Evolutionary conservation across 2,888 invertebrate genomes (phyloP).

Genomic region (Sarcophaga variegata): DNA sequence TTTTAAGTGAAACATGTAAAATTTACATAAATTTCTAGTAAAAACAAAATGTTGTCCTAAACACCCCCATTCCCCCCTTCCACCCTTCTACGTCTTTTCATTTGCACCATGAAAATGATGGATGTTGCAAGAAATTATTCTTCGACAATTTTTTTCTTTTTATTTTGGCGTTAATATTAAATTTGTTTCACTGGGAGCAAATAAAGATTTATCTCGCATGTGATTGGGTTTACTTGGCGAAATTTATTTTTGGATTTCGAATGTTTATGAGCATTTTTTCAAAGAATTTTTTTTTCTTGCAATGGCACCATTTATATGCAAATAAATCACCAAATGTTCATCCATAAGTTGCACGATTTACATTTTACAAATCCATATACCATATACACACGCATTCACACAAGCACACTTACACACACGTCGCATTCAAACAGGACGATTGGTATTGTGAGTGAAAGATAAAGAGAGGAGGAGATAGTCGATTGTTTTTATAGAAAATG

Average conservation of each 20-base stretch:
- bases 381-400: neutral
- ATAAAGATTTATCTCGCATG: slow-evolving; percentile 35
- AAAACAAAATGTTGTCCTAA: slow-evolving; percentile 76
- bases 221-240: slow-evolving; percentile 32
- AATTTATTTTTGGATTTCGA: slow-evolving; percentile 58
- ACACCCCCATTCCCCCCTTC: neutral
- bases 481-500: neutral
- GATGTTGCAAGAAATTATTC: neutral
- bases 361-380: slow-evolving; percentile 38
- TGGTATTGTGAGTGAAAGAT: too few relatives aligned
- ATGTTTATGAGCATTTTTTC: slow-evolving; percentile 48
- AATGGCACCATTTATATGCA: slow-evolving; percentile 76
- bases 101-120: neutral
- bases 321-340: slow-evolving; percentile 77
- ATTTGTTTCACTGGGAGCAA: neutral
- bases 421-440: neutral
- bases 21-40: slow-evolving; percentile 80
- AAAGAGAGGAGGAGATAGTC: too few relatives aligned
- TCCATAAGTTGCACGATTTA: slow-evolving; percentile 70
- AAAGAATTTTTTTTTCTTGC: slow-evolving; percentile 47
- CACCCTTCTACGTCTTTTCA: neutral
- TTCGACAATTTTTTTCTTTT: neutral
- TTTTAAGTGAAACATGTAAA: slow-evolving; percentile 74
- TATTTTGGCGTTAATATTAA: neutral
- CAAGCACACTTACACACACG: neutral